These are phyloP conservation scores for Drepanosiphum platanoidis DNA, from an alignment of 2,888 invertebrate genomes.

Conservation along the genomic window DNA sequence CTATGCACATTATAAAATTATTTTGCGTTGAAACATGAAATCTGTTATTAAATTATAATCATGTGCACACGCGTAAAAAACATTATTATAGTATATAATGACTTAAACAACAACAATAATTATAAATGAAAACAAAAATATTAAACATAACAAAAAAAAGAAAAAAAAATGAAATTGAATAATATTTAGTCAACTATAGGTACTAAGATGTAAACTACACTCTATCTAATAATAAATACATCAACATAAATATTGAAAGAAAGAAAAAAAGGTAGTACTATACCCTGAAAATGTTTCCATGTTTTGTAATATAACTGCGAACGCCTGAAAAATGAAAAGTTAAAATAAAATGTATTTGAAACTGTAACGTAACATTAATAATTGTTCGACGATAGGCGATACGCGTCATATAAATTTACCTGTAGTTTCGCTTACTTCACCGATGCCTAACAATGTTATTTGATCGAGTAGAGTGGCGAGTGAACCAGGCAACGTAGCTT, in stretches of 20 bases:
- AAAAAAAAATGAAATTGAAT: no score
- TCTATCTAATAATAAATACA: neutral
- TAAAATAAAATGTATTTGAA: neutral
- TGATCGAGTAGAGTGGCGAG: conserved; percentile 69
- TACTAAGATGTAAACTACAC: neutral
- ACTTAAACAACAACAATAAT: conserved; percentile 48
- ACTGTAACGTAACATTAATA: neutral
- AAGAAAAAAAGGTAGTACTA: conserved; percentile 21
- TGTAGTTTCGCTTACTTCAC: conserved; percentile 66
- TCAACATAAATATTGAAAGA: neutral
- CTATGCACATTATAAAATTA: conserved; percentile 1
- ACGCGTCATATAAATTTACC: conserved; percentile 43
- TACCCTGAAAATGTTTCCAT: conserved; percentile 66
- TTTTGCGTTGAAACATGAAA: no score
- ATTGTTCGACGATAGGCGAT: neutral
- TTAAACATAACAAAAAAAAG: conserved; percentile 18
- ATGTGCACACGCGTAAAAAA: conserved; percentile 9
- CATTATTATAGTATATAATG: conserved; percentile 2
- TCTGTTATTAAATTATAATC: no score
- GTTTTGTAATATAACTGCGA: conserved; percentile 67
- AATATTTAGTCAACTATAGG: neutral
- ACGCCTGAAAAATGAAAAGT: conserved; percentile 66
- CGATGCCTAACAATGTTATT: conserved; percentile 68
- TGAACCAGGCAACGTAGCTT: conserved; percentile 66
- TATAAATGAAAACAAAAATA: no score